Base-by-base conservation (phyloP, 2,113 vertebrate species). In the Atlantisia rogersi region DNA sequence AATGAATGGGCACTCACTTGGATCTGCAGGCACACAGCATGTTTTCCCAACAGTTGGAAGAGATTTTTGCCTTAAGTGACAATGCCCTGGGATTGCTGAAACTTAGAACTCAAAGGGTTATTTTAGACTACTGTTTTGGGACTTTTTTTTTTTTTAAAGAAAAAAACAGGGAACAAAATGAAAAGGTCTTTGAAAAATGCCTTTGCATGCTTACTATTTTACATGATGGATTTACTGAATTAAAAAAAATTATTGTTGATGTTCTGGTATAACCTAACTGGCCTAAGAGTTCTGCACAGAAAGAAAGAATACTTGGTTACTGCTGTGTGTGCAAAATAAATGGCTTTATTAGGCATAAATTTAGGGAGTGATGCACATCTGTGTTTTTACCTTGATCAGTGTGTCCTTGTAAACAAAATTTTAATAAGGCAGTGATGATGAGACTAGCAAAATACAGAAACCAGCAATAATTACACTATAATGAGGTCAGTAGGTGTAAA, bases 11-110 rank as follows among this genome's bases (percentile, higher is more conserved):
- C 89, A 64, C 81, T 95, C 73, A 52, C 81, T 90, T 62, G 77
- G 68, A 95, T 79, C 76, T 92, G 68, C 83, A 90, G 92, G 77
- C 84, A 55, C 19, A 53, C 48, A 58, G 28, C 20, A 12, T 29
- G 40, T 59, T 79, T 60, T 28, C 81, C 84, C 28, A 65, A 17
- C 52, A 60, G 42, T 37, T 95, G 40, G 28, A 85, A 42, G 15
- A 86, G 58, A 96, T 59, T 88, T 88, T 88, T 96, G 96, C 95
- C 97, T 97, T 96, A 97, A 96, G 64, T 87, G 87, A 88, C 74
- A 88, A 29, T 77, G 80, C 94, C 74, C 76, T 95, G 81, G 78
- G 89, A 81, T 77, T 95, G 95, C 70, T 75, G 37, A 83, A 93
- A 74, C 69, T 39, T 35, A 89, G 46, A 97, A 95, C 83, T 97